phyloP scores from a whole-genome alignment of 2,797 vertebrate species.

The Dromococcyx pavoninus region DNA sequence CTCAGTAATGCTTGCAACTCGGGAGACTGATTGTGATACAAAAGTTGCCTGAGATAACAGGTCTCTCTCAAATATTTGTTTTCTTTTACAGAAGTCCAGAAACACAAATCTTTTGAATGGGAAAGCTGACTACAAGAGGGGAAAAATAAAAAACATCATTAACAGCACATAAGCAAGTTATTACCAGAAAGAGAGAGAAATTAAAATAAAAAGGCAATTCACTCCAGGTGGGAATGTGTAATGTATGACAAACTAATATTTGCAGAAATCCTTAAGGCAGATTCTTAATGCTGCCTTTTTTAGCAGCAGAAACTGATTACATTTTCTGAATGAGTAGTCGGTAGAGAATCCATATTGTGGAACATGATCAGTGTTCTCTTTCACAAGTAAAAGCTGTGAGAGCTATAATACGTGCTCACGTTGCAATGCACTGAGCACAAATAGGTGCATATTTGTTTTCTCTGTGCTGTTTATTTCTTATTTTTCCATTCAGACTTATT shows the following conservation, averaged over 20 bases:
- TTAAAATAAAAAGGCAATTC: neutral
- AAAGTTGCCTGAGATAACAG: neutral
- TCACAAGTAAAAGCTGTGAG: neutral
- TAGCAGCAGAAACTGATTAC: neutral
- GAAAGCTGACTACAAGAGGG: neutral
- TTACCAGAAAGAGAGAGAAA: neutral
- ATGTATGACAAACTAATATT: neutral
- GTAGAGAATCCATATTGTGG: neutral
- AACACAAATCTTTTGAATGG: neutral
- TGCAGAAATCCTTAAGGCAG: neutral
- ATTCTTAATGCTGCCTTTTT: neutral
- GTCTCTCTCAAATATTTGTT: neutral
- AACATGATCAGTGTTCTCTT: neutral
- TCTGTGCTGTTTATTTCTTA: neutral
- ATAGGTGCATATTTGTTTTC: neutral
- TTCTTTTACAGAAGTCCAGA: neutral
- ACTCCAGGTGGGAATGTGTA: neutral
- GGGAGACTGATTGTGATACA: neutral
- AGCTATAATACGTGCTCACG: rapidly evolving
- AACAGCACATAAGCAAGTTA: neutral
- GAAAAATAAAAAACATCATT: neutral
- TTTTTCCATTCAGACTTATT: neutral
- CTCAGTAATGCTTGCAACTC: neutral
- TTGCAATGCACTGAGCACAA: neutral
- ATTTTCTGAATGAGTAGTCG: neutral